Base-by-base conservation (phyloP, 2,797 vertebrate species). In the Myotis vivesi region DNA sequence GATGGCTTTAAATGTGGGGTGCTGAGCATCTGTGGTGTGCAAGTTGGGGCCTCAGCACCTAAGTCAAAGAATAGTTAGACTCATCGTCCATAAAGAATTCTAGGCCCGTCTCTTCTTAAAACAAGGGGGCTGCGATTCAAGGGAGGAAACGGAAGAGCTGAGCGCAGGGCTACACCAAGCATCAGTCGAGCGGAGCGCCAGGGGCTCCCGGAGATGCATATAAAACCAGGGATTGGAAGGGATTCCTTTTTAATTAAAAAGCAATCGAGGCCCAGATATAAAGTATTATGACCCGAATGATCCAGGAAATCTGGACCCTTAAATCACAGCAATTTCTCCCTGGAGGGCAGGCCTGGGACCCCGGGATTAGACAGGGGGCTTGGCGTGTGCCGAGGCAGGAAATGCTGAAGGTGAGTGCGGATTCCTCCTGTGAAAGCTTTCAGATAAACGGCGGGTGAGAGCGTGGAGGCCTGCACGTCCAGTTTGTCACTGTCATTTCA, bases 171-270 rank as follows among this genome's bases (percentile, higher is more conserved):
- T 38, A 28, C 33, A 12, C 9, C 36, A 30, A 89, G 30, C 68
- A 36, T 15, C 38, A 79, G 57, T 49, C 8, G 73, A 49, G 90
- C 0, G 0, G 62, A 73, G 51, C 33, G 83, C 96, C 5, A 0
- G n/a, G 38, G 93, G 66, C 69, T 95, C 91, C 92, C 6, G 4
- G 96, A 94, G 95, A 88, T 1, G 8, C 87, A 96, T 1, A 1
- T 77, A 96, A 95, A 97, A 79, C 92, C 75, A 83, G 75, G 95
- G 94, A 92, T 96, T 94, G 96, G 89, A 59, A 95, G n/a, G 90
- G 93, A 96, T 97, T 97, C 94, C 5, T 88, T 96, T 97, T 96
- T 96, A 96, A 97, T 97, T 97, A 97, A 97, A 97, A 96, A 94
- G 85, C 87, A 89, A 83, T 96, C 1, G 44, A 95, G 79, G 79